Base-by-base conservation (phyloP, 2,797 vertebrate species). In the Acanthurus lineatus region DNA sequence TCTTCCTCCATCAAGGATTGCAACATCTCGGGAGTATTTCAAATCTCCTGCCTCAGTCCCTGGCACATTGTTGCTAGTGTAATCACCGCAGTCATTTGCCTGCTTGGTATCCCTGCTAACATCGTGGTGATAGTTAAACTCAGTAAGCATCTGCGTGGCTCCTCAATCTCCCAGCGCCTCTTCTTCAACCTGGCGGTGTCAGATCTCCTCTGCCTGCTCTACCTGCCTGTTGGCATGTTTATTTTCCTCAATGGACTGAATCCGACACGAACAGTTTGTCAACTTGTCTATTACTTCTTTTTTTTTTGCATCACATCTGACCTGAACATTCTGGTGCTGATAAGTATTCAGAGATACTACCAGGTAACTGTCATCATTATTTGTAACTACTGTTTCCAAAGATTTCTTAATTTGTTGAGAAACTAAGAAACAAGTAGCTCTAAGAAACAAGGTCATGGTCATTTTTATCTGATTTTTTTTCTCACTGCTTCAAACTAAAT, bases 271-370 rank as follows among this genome's bases (percentile, higher is more conserved):
- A 17, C 2, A 40, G 0, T 22, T n/a, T 87, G 69, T 51, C 38
- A 35, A 0, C 12, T 77, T 48, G 2, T 85, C n/a, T 44, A 74
- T 53, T 86, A 73, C 62, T 12, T 79, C 22, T 38, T 79, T n/a
- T 65, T 70, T 9, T 86, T 88, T 66, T 74, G 49, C 73, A 25
- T 77, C 40, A 71, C 28, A 40, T 53, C 76, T 0, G 66, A 47
- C 59, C 40, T 65, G 3, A 82, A 77, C 35, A 49, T 75, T 56
- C 15, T 25, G 59, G 32, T 86, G 69, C 76, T 88, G 51, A 79
- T 88, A 49, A 85, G 77, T 32, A 48, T 88, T 61, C 83, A 88
- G 67, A 76, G 66, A 32, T 86, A 75, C 73, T 78, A 51, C 60
- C 77, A 88, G 86, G 86, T 88, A 76, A 32, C 28, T 32, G 28